Evolutionary conservation across 2,888 invertebrate genomes (phyloP), one percentile per base, ranked within the genome.

Genomic region (Scaptomyza caliginosa): DNA sequence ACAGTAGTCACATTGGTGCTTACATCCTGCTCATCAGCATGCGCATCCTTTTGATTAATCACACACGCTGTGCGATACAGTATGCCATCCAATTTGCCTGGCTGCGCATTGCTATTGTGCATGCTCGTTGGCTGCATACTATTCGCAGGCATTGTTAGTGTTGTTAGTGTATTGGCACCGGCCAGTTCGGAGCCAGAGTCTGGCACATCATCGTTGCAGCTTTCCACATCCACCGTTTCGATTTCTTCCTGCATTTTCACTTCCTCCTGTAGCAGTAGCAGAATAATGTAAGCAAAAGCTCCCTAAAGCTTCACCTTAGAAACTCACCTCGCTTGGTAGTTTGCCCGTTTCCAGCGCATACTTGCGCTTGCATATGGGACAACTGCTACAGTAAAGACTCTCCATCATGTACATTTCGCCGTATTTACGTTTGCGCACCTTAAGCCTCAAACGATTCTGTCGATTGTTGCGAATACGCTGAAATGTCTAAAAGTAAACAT

Each of bases 381-480:
- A 95, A 1, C 93, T 91, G 74, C 90, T 91, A 72, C 91, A 92
- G 73, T 91, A 91, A 48, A 91, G 88, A 84, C 91, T 91, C 76
- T 91, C 91, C 85, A 91, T 88, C 71, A 91, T 90, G 74, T 90
- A 91, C 79, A 91, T 88, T 30, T 93, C 93, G 68, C 94, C 94
- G 42, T 93, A 92, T 88, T 94, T 94, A 60, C 94, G 92, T 90
- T 94, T 94, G 69, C 94, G 93, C 63, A 94, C 93, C 90, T 94
- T 95, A 67, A 94, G 92, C 74, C 94, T 90, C 42, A 95, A 90
- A 50, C 95, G 92, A 70, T 94, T 93, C 84, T 95, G 95, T 72
- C 95, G 92, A 89, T 95, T 95, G 55, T 93, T 93, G 83, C 94
- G 93, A 76, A 95, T 94, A 77, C 95, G 92, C 89, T 95, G 94